phyloP scores from a whole-genome alignment of 2,113 vertebrate species.

The Machaerirhynchus nigripectus region DNA sequence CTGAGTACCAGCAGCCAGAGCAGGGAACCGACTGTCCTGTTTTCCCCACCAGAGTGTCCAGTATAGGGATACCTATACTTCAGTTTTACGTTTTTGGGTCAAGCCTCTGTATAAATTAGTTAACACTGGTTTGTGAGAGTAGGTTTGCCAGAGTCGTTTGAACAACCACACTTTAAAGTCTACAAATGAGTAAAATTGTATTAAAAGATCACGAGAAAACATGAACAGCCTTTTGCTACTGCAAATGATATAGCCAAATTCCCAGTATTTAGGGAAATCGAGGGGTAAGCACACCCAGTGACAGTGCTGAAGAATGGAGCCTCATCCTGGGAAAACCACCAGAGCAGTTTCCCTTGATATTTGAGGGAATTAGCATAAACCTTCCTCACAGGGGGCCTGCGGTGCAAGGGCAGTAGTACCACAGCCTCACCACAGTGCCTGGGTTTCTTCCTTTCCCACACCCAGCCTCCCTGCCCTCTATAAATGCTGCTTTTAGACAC shows the following conservation, averaged over 20 bases:
- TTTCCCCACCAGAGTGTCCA: accelerated
- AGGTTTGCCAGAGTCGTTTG: background rate
- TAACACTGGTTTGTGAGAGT: accelerated
- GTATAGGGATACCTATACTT: background rate
- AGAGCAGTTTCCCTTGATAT: background rate
- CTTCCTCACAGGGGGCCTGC: accelerated
- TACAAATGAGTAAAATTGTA: background rate
- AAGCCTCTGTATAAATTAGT: background rate
- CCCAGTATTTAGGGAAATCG: background rate
- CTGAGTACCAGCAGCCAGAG: background rate
- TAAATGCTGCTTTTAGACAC: accelerated
- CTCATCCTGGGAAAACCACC: background rate
- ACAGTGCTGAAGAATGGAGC: background rate
- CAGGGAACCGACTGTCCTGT: background rate
- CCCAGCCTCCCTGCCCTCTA: background rate
- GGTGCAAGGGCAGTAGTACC: accelerated
- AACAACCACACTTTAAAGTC: background rate
- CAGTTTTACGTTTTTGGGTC: background rate
- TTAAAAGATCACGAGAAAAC: background rate
- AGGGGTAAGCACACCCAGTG: background rate
- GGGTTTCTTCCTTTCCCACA: background rate
- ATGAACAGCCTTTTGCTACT: background rate
- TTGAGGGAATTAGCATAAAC: background rate
- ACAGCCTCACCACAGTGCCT: background rate
- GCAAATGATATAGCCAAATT: background rate